Base-by-base conservation (phyloP, 2,888 invertebrate species). In the Microctonus hyperodae region DNA sequence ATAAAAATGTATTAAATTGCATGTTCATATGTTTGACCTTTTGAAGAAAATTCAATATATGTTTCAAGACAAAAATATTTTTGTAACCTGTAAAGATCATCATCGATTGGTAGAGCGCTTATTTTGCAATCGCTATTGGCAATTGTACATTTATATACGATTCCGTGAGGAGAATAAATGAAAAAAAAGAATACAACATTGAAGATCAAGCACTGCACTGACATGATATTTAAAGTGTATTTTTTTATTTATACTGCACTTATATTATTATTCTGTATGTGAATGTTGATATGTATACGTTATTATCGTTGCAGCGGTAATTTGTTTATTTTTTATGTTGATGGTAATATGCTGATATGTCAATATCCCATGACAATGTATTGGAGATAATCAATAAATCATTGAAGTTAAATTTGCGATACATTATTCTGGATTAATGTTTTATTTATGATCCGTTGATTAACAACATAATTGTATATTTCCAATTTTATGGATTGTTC, bases 51-150 rank as follows among this genome's bases (percentile, higher is more conserved):
- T 44, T 22, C 59, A 13, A 13, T 44, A 7, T 16, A 16, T 44
- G 44, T 2, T n/a, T n/a, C n/a, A n/a, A n/a, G n/a, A 16, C 16
- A 6, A 44, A 16, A n/a, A n/a, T 16, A 35, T 31, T 31, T n/a
- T n/a, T 20, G 44, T 44, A 11, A 48, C 16, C 20, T 33, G 11
- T 48, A 60, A 60, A 50, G 31, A 60, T 60, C 48, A 60, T 31
- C 59, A n/a, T n/a, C n/a, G 44, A 37, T 13, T 50, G 50, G 25
- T 40, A 37, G 13, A 16, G 37, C 31, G 16, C n/a, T 48, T n/a
- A 35, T 60, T 31, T 22, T 16, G 33, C 33, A 50, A 50, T n/a
- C 44, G 23, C 5, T 28, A 22, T 55, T 33, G 55, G 33, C 16
- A 25, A 25, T 51, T 51, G 51, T 1, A 51, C 13, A 28, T 7